Evolutionary conservation across 2,113 vertebrate genomes (phyloP).

Genomic region (Accipiter virgatus): DNA sequence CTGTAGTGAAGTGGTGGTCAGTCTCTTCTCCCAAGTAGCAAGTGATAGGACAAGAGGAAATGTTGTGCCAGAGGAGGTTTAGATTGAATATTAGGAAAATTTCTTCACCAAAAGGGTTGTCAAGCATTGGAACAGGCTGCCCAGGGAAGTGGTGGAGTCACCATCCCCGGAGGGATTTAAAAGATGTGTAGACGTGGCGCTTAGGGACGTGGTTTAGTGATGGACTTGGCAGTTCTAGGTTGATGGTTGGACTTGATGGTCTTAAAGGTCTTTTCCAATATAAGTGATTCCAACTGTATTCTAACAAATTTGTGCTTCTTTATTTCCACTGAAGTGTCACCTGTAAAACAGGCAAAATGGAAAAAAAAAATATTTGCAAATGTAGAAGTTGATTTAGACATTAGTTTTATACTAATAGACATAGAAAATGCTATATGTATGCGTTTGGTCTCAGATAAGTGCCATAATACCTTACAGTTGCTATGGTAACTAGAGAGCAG

Average conservation of each 20-base stretch:
- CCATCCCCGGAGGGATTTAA: not conserved
- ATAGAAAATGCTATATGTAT: not conserved
- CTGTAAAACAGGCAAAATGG: not conserved
- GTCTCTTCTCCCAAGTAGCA: not conserved
- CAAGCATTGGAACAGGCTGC: not conserved
- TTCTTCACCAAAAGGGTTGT: not conserved
- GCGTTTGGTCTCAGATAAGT: not conserved
- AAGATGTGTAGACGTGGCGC: rapidly evolving
- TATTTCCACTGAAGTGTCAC: not conserved
- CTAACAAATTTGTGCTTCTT: not conserved
- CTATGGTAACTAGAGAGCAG: slow-evolving; percentile 53
- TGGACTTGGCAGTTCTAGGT: not conserved
- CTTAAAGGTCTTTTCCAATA: not conserved
- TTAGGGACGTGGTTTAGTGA: not conserved
- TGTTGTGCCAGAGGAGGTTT: rapidly evolving
- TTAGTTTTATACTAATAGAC: not conserved
- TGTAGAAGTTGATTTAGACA: not conserved
- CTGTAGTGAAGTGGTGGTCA: rapidly evolving
- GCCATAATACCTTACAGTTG: slow-evolving; percentile 41
- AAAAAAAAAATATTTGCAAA: too few relatives aligned
- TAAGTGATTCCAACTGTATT: not conserved
- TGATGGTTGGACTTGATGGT: rapidly evolving
- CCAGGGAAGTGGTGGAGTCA: not conserved
- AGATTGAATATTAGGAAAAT: not conserved
- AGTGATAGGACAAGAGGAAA: not conserved